Conservation (phyloP, 2,797 vertebrate genomes). For the Dendrocincla tyrannina region DNA sequence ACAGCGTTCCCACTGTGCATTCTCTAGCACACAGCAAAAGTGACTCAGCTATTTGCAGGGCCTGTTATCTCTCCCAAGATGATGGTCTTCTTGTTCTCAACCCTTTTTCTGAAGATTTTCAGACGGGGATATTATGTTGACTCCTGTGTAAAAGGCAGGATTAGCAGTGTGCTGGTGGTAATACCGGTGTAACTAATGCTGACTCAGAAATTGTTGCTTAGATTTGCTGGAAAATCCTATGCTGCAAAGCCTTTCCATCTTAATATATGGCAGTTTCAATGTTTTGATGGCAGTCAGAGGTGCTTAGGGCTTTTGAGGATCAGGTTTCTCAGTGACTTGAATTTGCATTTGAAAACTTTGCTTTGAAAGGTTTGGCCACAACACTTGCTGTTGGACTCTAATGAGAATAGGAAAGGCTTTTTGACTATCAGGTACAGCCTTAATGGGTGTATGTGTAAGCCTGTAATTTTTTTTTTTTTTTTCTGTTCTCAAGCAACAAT, state of each 20-base stretch:
- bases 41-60: neutral
- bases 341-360: conserved; percentile 6
- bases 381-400: neutral
- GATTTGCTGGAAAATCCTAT: neutral
- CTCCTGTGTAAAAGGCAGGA: neutral
- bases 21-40: neutral
- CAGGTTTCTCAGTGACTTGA: neutral
- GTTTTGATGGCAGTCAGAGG: neutral
- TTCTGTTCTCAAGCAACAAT: neutral
- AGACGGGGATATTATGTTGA: neutral
- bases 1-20: neutral
- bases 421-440: neutral
- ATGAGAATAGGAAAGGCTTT: neutral
- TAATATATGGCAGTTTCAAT: neutral
- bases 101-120: neutral
- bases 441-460: neutral
- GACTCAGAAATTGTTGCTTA: neutral
- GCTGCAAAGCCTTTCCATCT: neutral
- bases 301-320: neutral
- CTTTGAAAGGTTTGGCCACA: neutral
- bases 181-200: neutral
- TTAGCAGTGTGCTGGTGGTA: neutral
- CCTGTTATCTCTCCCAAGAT: neutral
- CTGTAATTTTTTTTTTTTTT: neutral
- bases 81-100: neutral